Percentiles rank a stretch among this genome's conserved stretches.
Conservation (phyloP, 1,140 invertebrate genomes). For the Drosophila funebris region DNA sequence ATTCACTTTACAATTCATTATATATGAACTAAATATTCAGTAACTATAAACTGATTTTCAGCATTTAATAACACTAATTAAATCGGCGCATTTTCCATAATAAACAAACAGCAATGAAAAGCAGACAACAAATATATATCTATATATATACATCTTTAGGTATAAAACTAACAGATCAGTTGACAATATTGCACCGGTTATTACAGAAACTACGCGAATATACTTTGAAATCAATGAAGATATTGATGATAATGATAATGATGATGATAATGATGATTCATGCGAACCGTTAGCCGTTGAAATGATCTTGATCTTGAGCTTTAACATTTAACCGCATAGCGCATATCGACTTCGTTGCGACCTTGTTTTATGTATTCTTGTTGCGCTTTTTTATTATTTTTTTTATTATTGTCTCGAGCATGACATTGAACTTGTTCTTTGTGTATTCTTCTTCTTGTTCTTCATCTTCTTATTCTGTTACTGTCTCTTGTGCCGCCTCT, state of each 20-base stretch:
- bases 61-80: conserved; percentile 14
- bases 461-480: too few species aligned
- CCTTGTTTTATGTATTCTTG: conserved; percentile 25
- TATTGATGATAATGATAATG: background rate
- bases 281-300: background rate
- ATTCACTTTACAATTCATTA: too few species aligned
- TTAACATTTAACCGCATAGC: conserved; percentile 34
- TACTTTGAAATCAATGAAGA: background rate
- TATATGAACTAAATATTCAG: background rate
- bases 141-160: background rate
- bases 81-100: background rate
- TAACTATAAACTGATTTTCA: background rate
- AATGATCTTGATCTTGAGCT: conserved; percentile 23
- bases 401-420: background rate
- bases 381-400: conserved; percentile 26
- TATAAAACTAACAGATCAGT: background rate
- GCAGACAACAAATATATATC: background rate
- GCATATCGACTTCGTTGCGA: conserved; percentile 45
- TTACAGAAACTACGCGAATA: too few species aligned
- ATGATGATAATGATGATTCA: conserved; percentile 22
- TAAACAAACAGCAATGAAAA: conserved; percentile 1
- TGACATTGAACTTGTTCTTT: conserved; percentile 31
- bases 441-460: background rate
- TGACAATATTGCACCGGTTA: background rate
- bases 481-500: background rate